These are phyloP conservation scores for Cheilosia scutellata DNA, from an alignment of 2,888 invertebrate genomes.

Conservation along the genomic window DNA sequence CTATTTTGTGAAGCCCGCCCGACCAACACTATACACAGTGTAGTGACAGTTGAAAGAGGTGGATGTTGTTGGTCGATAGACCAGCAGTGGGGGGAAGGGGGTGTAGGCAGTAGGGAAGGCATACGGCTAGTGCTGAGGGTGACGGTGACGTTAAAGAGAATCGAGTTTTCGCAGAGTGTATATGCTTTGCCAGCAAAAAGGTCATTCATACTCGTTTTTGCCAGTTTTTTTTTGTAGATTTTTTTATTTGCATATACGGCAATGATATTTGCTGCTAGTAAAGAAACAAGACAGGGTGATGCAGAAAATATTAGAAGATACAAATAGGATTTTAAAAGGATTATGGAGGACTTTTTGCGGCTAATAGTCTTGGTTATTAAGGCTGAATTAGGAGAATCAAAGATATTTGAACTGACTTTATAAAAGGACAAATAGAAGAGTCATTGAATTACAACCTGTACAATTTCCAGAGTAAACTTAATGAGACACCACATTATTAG, in stretches of 20 bases:
- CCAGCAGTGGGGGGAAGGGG: too few species aligned
- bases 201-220: conserved; percentile 75
- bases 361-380: too few species aligned
- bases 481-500: too few species aligned
- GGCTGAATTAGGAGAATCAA: too few species aligned
- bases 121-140: conserved; percentile 51
- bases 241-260: conserved; percentile 71
- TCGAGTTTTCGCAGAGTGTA: conserved; percentile 63
- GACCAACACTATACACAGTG: conserved; percentile 54
- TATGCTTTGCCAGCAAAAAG: conserved; percentile 71
- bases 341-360: neutral
- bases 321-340: neutral
- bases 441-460: too few species aligned
- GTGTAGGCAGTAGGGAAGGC: neutral
- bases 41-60: conserved; percentile 61
- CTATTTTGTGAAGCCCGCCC: conserved; percentile 56
- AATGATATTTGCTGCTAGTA: conserved; percentile 59
- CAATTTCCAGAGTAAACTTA: too few species aligned
- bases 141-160: conserved; percentile 67
- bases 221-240: conserved; percentile 33
- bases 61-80: conserved; percentile 44
- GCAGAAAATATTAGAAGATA: conserved; percentile 6
- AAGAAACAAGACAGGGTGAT: conserved; percentile 66
- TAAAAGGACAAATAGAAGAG: too few species aligned
- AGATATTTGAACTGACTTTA: too few species aligned